Evolutionary conservation across 2,113 vertebrate species (phyloP), one percentile per base, ranked within the genome.

Genomic region (Pollachius pollachius): DNA sequence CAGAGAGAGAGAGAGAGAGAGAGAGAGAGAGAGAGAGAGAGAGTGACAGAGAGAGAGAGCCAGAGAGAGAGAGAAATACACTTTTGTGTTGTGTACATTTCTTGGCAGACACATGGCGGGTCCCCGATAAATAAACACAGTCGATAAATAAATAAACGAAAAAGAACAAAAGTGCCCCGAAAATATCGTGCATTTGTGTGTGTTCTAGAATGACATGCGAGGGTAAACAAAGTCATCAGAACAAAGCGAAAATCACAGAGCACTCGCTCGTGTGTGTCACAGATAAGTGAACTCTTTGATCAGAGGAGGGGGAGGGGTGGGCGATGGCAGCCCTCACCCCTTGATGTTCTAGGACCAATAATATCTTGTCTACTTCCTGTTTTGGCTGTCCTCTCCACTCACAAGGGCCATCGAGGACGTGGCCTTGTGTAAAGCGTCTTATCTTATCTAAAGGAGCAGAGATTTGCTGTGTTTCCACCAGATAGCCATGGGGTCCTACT

Each of bases 271-370:
- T 71, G 80, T 81, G 72, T 80, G 68, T 67, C 80, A 75, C 23
- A 78, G 81, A 87, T 72, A 85, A 85, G 76, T 68, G 68, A 81
- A 79, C 64, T 64, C 82, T 90, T 88, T 90, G 84, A 90, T 86
- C 82, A 76, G 11, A 1, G 37, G 37, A 5, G 37, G 6, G 6
- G 37, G 5, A 7, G 5, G 37, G 6, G 37, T 41, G 37, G 6
- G 37, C 9, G 69, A 72, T 78, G 68, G 68, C 78, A 84, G 58
- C 54, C 17, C 54, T 68, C 54, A 61, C 41, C 59, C 21, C 68
- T 60, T 67, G 79, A 72, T 21, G 21, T 52, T 70, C 61, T 74
- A 41, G 75, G 73, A 30, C 74, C 54, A 69, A 78, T 61, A 56
- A 2, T n/a, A 56, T 56, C 13, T 56, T 16, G 54, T 23, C 2